phyloP scores from a whole-genome alignment of 1,140 invertebrate genomes.

The Mylabris phalerata region DNA sequence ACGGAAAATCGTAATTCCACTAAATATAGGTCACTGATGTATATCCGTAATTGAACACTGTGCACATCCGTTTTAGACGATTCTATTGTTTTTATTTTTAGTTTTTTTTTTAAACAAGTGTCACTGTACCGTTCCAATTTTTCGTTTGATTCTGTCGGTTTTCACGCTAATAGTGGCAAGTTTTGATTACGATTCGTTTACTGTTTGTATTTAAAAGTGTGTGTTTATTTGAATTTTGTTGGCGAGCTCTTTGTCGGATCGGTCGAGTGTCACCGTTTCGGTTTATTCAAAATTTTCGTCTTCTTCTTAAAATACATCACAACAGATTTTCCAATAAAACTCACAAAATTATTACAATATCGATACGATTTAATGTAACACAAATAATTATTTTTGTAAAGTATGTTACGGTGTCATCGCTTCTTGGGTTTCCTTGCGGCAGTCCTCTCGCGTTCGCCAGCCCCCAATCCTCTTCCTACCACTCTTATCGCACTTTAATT shows the following conservation, averaged over 20 bases:
- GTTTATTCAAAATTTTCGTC: conserved; percentile 17
- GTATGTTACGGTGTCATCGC: conserved; percentile 33
- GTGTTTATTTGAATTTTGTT: too few relatives aligned
- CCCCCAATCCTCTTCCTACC: neutral
- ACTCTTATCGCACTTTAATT: conserved; percentile 1
- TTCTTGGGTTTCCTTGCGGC: conserved; percentile 6
- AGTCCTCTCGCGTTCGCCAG: conserved; percentile 5
- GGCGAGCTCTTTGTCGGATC: too few relatives aligned
- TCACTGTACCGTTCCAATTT: conserved; percentile 3
- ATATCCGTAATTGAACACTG: conserved; percentile 18
- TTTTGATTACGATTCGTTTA: conserved; percentile 7
- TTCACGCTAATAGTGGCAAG: conserved; percentile 11
- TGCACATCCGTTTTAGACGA: conserved; percentile 17
- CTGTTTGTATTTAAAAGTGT: neutral
- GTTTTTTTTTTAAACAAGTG: conserved; percentile 6
- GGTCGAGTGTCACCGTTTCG: conserved; percentile 21
- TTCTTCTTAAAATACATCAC: conserved; percentile 26
- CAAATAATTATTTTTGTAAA: conserved; percentile 19
- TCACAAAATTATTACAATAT: neutral
- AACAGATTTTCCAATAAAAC: neutral
- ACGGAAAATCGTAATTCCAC: conserved; percentile 6
- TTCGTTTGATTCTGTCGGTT: neutral
- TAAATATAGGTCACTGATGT: conserved; percentile 15
- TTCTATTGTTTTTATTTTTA: conserved; percentile 18
- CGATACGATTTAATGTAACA: conserved; percentile 1